Evolutionary conservation across 2,888 invertebrate genomes (phyloP), one percentile per base, ranked within the genome.

Genomic region (Limnephilus rhombicus): DNA sequence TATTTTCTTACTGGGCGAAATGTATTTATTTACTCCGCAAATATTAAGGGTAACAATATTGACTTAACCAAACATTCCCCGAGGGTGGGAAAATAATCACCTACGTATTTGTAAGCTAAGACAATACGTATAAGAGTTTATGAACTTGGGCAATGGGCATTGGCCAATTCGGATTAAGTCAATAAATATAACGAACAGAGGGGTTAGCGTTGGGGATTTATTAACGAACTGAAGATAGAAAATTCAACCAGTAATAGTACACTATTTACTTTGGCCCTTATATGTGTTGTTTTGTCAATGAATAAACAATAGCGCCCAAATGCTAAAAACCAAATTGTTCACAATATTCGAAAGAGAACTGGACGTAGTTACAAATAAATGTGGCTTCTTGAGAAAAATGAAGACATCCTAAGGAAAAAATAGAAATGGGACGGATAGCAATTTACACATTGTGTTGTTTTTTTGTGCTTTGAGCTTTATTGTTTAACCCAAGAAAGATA

Each of bases 11-110:
- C 24, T n/a, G 68, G 9, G 68, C 68, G 68, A 68, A 68, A 68
- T 24, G 68, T 68, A 68, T 68, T 68, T 68, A 24, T 68, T 68
- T 68, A 24, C 68, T 68, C 24, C 24, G 68, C 68, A 68, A 68
- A 68, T n/a, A 68, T 68, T 24, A 24, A n/a, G 68, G 68, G 24
- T 68, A 68, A 68, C 68, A 68, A 68, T 24, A 68, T 68, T 68
- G 24, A 68, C 68, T 68, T n/a, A 9, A 24, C 18, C 18, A 68
- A 68, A 68, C 68, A 68, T 68, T 68, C n/a, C 24, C 68, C 24
- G 68, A 68, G 68, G 68, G 68, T 68, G 68, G 68, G 68, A 68
- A 68, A 68, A 68, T 68, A 68, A n/a, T n/a, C 68, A 68, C 68
- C n/a, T n/a, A 68, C 68, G 68, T 68, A 68, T 68, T 68, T 68